phyloP scores from a whole-genome alignment of 23 tunicate genomes.

The Clavelina lepadiformis region DNA sequence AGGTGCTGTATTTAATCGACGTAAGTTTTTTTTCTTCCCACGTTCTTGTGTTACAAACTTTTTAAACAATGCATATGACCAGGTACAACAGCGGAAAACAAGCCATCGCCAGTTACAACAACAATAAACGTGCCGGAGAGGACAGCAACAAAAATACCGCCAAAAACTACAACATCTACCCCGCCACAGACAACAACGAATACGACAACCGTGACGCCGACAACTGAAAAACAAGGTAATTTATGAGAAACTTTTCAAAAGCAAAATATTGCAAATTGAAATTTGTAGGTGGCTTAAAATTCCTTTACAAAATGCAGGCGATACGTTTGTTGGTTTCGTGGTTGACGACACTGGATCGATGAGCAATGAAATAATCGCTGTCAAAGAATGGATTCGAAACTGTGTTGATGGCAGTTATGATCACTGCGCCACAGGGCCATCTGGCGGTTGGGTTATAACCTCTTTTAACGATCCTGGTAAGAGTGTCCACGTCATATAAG shows the following conservation, averaged over 20 bases:
- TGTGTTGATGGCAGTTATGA: slow-evolving; percentile 29
- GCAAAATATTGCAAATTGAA: too few species aligned
- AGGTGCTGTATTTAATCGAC: too few species aligned
- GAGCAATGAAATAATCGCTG: slow-evolving; percentile 59
- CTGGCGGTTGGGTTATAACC: slow-evolving; percentile 70
- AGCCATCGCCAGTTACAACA: too few species aligned
- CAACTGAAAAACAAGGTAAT: not conserved
- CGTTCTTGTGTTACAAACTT: too few species aligned
- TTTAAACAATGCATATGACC: too few species aligned
- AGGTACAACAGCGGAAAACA: too few species aligned
- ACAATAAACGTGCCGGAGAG: too few species aligned
- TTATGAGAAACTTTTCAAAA: too few species aligned
- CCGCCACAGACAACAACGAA: slow-evolving; percentile 4
- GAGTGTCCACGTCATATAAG: too few species aligned
- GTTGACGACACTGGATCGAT: slow-evolving; percentile 79
- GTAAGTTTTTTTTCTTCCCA: too few species aligned
- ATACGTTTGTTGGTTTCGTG: slow-evolving; percentile 53
- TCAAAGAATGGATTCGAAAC: slow-evolving; percentile 51
- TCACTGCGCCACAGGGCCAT: slow-evolving; percentile 49
- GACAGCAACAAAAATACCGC: not conserved
- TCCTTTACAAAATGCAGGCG: too few species aligned
- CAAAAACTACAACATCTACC: slow-evolving; percentile 2
- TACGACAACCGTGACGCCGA: not conserved
- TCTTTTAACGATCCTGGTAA: slow-evolving; percentile 75
- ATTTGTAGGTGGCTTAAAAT: too few species aligned